These are phyloP conservation scores for Apteryx mantelli DNA, from an alignment of 2,113 vertebrate genomes.

Conservation along the genomic window DNA sequence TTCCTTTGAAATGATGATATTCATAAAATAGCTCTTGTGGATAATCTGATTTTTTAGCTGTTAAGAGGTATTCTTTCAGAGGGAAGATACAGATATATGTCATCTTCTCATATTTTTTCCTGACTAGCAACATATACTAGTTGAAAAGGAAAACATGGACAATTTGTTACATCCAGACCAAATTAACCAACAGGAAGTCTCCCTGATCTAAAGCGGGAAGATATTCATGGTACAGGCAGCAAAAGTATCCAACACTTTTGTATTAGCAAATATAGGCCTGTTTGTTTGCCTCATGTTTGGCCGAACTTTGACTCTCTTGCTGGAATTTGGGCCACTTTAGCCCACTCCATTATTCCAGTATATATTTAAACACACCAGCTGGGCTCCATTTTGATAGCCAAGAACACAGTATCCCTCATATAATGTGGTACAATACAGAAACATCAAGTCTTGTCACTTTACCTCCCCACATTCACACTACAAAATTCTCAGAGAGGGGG, in stretches of 20 bases:
- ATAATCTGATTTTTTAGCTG: background rate
- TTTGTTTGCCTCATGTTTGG: background rate
- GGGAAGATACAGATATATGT: background rate
- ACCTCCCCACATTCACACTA: conserved; percentile 30
- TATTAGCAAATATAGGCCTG: background rate
- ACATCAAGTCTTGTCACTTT: conserved; percentile 60
- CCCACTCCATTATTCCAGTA: background rate
- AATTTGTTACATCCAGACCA: conserved; percentile 1
- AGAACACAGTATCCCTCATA: conserved; percentile 48
- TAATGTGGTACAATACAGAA: conserved; percentile 54
- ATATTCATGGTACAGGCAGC: background rate
- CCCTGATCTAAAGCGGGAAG: background rate
- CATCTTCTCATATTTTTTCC: background rate
- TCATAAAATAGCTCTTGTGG: background rate
- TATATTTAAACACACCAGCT: conserved; percentile 49
- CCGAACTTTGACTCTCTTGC: background rate
- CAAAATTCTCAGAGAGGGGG: conserved; percentile 68
- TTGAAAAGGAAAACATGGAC: background rate
- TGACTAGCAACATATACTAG: background rate
- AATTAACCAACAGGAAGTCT: background rate
- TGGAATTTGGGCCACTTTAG: background rate
- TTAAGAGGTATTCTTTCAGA: background rate
- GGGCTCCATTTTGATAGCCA: conserved; percentile 32
- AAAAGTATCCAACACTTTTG: background rate
- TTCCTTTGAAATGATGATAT: background rate